Evolutionary conservation across 1,140 invertebrate genomes (phyloP), one percentile per base, ranked within the genome.

Genomic region (Drosophila pseudoobscura): DNA sequence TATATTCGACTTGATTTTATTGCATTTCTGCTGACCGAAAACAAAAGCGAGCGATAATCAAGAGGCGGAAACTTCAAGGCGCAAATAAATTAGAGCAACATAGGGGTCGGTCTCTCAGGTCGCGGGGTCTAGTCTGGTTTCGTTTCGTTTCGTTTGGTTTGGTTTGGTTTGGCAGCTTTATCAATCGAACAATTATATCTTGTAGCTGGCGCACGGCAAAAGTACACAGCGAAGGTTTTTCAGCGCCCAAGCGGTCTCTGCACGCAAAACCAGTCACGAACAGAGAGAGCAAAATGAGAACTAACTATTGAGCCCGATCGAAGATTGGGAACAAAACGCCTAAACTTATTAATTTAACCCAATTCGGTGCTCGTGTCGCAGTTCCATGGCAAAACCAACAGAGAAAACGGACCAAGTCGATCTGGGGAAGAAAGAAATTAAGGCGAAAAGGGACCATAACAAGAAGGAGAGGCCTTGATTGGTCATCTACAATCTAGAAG

Each of bases 251-350:
- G 64, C 64, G 65, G 49, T 41, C 69, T 47, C 51, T 61, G 58
- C 83, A 85, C 82, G 78, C 83, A 88, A 85, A 76, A 78, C 83
- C 26, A 78, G 82, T 87, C 82, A 87, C 82, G 82, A 88, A 72
- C 41, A 26, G 24, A 52, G 54, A 20, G 65, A 47, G 51, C 43
- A 83, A 70, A 79, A 77, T 62, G 64, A 60, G 35, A 13, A 39
- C 11, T 13, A 59, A 60, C 54, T 70, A 45, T 35, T 26, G 20
- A 63, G 56, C 51, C 52, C 29, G 20, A 39, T 35, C 26, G 58
- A 39, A 57, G 71, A 75, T 75, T 59, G 72, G 61, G 15, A 22
- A 39, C 63, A 65, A 80, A 43, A 61, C 60, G 80, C 64, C 77
- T 76, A 39, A 64, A 61, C 58, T 71, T 85, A 78, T 87, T 78